A percentile compares a stretch with the other conserved stretches of the same genome.
Conservation (phyloP, 2,113 vertebrate genomes). For the Fulica atra region DNA sequence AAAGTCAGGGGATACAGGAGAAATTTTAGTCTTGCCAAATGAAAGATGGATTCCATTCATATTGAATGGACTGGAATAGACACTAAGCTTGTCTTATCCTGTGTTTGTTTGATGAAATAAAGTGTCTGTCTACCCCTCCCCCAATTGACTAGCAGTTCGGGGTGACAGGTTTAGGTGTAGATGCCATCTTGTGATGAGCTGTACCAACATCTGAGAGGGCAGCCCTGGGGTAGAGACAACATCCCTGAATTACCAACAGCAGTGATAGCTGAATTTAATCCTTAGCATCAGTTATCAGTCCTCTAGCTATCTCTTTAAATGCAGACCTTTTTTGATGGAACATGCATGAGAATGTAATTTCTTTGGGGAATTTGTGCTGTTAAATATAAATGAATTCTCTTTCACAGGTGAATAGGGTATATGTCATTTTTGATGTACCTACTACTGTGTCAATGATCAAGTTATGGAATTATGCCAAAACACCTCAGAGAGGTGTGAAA, state of each 20-base stretch:
- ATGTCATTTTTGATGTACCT: conserved; percentile 94
- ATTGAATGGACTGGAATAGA: background rate
- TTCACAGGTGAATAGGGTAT: conserved; percentile 92
- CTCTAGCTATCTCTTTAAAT: background rate
- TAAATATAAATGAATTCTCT: conserved; percentile 2
- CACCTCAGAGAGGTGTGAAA: conserved; percentile 92
- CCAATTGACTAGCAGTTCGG: background rate
- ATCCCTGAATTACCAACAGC: background rate
- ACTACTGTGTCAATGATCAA: conserved; percentile 96
- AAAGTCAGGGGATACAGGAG: background rate
- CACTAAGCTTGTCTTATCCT: background rate
- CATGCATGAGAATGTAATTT: background rate
- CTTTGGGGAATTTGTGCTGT: background rate
- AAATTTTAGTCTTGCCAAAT: background rate
- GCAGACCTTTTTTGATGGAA: background rate
- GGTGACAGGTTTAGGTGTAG: background rate
- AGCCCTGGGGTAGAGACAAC: background rate
- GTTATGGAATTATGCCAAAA: conserved; percentile 97
- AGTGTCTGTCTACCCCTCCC: background rate
- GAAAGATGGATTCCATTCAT: background rate
- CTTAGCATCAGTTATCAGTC: background rate
- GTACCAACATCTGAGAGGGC: background rate
- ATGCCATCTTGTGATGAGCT: background rate
- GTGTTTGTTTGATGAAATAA: background rate
- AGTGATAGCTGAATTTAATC: background rate